Percentiles rank a stretch among this genome's conserved stretches.
Conservation (phyloP, 2,113 vertebrate species). For the Morphnarchus princeps region DNA sequence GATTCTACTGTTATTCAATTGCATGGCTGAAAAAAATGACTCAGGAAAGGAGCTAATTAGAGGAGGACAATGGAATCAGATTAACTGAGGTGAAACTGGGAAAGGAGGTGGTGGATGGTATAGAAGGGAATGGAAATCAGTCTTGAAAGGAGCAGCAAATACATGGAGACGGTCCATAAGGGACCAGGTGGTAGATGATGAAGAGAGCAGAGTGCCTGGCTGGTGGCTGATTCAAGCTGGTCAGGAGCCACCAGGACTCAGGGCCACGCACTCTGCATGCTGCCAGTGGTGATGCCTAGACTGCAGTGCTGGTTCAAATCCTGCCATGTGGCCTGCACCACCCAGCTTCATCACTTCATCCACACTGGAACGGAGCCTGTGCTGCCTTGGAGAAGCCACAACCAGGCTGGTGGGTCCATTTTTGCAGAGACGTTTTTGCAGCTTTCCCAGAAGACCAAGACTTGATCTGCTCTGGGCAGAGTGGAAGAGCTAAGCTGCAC, state of each 20-base stretch:
- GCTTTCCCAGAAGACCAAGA: not conserved
- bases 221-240: not conserved
- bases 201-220: not conserved
- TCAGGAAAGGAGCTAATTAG: conserved; percentile 7
- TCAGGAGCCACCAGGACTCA: not conserved
- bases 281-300: not conserved
- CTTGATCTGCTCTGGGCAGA: not conserved
- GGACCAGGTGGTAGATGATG: not conserved
- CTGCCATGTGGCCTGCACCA: not conserved
- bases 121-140: not conserved
- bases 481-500: not conserved
- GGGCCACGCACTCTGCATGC: not conserved
- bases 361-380: rapidly evolving
- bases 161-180: not conserved
- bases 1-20: not conserved
- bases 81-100: not conserved
- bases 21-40: not conserved
- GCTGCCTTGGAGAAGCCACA: not conserved
- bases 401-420: not conserved
- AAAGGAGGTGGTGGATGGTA: not conserved
- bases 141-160: not conserved
- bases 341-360: not conserved
- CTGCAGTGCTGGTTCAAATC: not conserved
- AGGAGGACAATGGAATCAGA: not conserved
- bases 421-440: not conserved